A percentile compares a stretch with the other conserved stretches of the same genome.
Conservation (phyloP, 2,113 vertebrate species). For the Gnathonemus longibarbis region DNA sequence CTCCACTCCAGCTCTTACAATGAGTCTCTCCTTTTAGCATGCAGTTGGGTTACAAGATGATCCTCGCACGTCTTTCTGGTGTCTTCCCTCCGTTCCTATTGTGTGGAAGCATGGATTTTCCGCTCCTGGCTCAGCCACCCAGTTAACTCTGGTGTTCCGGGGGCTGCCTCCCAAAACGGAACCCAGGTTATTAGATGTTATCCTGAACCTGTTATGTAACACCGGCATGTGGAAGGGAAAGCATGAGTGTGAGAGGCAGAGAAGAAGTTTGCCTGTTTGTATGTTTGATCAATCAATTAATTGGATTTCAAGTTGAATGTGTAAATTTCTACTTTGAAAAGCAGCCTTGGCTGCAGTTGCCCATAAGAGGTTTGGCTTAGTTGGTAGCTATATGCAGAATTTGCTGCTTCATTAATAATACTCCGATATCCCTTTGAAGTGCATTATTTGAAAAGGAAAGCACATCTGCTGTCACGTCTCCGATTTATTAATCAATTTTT, state of each 20-base stretch:
- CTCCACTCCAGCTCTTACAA: constrained; percentile 19
- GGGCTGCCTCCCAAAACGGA: neutral
- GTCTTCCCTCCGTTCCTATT: neutral
- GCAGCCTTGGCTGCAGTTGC: neutral
- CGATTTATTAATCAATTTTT: neutral
- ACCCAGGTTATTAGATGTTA: neutral
- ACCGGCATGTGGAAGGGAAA: constrained; percentile 64
- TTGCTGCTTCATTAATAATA: neutral
- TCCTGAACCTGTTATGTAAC: neutral
- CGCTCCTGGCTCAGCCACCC: neutral
- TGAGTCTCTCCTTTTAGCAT: constrained; percentile 29
- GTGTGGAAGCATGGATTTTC: neutral
- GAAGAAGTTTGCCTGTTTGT: neutral
- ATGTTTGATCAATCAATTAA: neutral
- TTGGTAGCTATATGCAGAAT: neutral
- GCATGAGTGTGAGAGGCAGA: constrained; percentile 58
- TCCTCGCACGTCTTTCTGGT: constrained; percentile 26
- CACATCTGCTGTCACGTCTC: neutral
- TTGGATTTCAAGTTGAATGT: neutral
- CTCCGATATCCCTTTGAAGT: neutral
- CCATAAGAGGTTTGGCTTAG: neutral
- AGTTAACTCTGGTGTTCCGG: neutral
- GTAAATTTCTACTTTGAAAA: neutral
- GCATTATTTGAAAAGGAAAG: neutral
- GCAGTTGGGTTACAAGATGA: constrained; percentile 35